Evolutionary conservation across 2,888 invertebrate species (phyloP), one percentile per base, ranked within the genome.

Genomic region (Dasysyrphus tricinctus): DNA sequence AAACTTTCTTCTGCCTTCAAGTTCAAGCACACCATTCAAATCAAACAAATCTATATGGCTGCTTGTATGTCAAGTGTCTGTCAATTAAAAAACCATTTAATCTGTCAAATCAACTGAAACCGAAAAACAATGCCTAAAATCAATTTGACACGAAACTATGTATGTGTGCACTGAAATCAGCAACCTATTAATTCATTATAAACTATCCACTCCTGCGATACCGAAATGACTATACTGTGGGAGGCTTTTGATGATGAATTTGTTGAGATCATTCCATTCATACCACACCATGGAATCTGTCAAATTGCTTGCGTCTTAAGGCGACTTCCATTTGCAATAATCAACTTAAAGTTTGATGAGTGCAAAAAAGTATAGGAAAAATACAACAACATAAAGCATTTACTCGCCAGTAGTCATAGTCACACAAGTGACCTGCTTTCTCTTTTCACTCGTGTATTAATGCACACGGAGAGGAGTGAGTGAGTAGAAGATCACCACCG

Each of bases 371-470:
- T 37, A 16, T 14, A 16, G 7, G 8, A 6, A 51, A 51, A 39
- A 54, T 54, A 69, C 69, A 51, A 37, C 65, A 47, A 47, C 34
- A 47, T 16, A 3, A 4, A 32, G 16, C 44, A 19, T 12, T 12
- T 24, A 19, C 2, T 59, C 67, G 59, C 54, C 72, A 19, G 37
- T 37, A 19, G 42, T 84, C 84, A 76, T 61, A 61, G 84, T 84
- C 84, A 76, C 80, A 84, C 80, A 84, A 84, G 72, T 84, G 84
- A 84, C 84, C 84, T 80, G 84, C 84, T 84, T 84, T 84, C 84
- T 84, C 84, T 79, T 84, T 84, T 84, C 76, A 72, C 84, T 84
- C 57, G 72, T 72, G 74, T n/a, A n/a, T 51, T 75, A 63, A 76
- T 72, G 57, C 81, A 63, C 70, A 59, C 75, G 49, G 49, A 59